phyloP scores from a whole-genome alignment of 2,113 vertebrate species.

The Mus musculus region DNA sequence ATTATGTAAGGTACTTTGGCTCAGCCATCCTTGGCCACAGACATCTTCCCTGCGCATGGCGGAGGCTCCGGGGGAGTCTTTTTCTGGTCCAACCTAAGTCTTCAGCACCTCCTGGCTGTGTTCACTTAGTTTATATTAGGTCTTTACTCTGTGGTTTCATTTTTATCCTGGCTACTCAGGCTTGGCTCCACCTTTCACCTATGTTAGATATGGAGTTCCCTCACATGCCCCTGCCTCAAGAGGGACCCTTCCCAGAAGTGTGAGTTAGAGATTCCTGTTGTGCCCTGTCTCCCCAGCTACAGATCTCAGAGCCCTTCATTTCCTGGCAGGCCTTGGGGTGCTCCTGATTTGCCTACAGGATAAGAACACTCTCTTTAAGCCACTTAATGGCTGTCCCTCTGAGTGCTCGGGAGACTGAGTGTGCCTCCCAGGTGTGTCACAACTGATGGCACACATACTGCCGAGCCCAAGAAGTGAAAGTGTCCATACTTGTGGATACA shows the following conservation, averaged over 20 bases:
- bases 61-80: not conserved
- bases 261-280: not conserved
- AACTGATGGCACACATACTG: not conserved
- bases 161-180: not conserved
- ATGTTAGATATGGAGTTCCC: not conserved
- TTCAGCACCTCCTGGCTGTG: not conserved
- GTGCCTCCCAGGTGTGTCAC: not conserved
- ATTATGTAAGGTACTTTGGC: not conserved
- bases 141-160: not conserved
- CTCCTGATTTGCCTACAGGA: not conserved
- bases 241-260: not conserved
- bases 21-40: not conserved
- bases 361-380: not conserved
- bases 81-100: not conserved
- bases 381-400: not conserved
- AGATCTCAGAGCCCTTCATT: not conserved
- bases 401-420: not conserved
- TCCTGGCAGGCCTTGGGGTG: not conserved
- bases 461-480: not conserved
- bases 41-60: not conserved
- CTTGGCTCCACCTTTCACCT: not conserved
- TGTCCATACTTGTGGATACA: not conserved
- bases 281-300: accelerated
- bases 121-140: not conserved
- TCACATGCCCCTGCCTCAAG: not conserved